Conservation (phyloP, 2,888 invertebrate genomes). For the Tillus elongatus region DNA sequence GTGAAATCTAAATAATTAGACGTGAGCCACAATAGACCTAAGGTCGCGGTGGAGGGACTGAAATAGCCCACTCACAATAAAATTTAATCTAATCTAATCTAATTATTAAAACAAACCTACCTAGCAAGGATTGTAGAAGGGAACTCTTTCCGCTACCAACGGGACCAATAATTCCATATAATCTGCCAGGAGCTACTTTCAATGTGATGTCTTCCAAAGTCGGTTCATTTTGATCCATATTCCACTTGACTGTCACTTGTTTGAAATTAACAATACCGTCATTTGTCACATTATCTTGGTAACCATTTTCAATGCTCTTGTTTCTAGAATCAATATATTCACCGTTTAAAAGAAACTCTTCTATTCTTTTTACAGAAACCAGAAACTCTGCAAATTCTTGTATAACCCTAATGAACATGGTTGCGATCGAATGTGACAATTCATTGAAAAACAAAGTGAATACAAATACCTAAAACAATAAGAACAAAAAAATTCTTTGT, state of each 20-base stretch:
- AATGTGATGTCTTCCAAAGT: neutral
- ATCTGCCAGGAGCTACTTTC: neutral
- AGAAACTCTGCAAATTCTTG: neutral
- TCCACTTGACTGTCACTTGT: slow-evolving; percentile 1
- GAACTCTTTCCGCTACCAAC: slow-evolving; percentile 1
- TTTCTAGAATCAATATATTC: neutral
- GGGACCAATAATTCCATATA: slow-evolving; percentile 4
- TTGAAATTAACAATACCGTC: neutral
- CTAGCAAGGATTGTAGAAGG: neutral
- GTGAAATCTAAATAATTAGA: too few species aligned
- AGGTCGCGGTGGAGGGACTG: too few species aligned
- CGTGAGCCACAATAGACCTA: too few species aligned
- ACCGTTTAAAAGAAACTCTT: slow-evolving; percentile 1
- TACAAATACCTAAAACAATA: neutral
- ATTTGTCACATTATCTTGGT: neutral
- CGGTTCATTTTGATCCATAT: neutral
- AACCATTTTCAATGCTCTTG: neutral
- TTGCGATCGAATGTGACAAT: neutral
- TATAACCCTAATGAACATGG: neutral
- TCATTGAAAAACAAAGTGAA: neutral
- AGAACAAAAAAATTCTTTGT: too few species aligned
- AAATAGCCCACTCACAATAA: too few species aligned
- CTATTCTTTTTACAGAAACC: neutral
- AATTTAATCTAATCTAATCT: too few species aligned
- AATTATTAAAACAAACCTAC: too few species aligned